These are phyloP conservation scores for Psylliodes chrysocephalus DNA, from an alignment of 2,888 invertebrate genomes.

Conservation along the genomic window DNA sequence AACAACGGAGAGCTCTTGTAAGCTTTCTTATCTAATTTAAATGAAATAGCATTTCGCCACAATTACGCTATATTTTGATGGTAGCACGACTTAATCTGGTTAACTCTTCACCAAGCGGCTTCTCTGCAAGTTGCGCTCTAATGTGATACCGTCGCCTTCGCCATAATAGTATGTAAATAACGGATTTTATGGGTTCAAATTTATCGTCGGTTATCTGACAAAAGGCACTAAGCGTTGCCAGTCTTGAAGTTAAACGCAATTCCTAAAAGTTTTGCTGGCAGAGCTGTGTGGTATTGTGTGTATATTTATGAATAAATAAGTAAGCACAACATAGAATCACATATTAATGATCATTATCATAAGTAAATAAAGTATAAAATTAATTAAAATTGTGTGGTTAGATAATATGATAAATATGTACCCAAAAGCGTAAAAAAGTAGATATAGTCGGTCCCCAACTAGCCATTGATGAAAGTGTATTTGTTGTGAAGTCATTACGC, in stretches of 20 bases:
- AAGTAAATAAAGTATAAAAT: too few relatives aligned
- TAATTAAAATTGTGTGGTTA: too few relatives aligned
- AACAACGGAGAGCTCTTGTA: conserved; percentile 25
- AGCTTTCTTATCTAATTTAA: conserved; percentile 36
- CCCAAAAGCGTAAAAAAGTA: too few relatives aligned
- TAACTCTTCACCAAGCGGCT: conserved; percentile 30
- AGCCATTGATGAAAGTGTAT: too few relatives aligned
- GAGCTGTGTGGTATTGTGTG: neutral
- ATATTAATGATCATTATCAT: too few relatives aligned
- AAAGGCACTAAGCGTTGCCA: conserved; percentile 21
- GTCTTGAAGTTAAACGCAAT: neutral
- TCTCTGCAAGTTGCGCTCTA: conserved; percentile 24
- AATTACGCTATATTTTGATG: conserved; percentile 37
- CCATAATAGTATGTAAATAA: conserved; percentile 38
- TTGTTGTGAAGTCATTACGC: too few relatives aligned
- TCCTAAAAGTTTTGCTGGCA: conserved; percentile 10
- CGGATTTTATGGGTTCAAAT: conserved; percentile 34
- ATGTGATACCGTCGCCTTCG: conserved; percentile 33
- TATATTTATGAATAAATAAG: neutral
- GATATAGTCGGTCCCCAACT: too few relatives aligned
- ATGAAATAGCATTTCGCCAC: conserved; percentile 31
- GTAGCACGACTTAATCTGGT: conserved; percentile 35
- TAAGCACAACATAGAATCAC: too few relatives aligned
- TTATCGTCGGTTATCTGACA: conserved; percentile 28
- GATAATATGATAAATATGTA: too few relatives aligned